Base-by-base conservation (phyloP, 2,797 vertebrate species). In the Trichosurus vulpecula region DNA sequence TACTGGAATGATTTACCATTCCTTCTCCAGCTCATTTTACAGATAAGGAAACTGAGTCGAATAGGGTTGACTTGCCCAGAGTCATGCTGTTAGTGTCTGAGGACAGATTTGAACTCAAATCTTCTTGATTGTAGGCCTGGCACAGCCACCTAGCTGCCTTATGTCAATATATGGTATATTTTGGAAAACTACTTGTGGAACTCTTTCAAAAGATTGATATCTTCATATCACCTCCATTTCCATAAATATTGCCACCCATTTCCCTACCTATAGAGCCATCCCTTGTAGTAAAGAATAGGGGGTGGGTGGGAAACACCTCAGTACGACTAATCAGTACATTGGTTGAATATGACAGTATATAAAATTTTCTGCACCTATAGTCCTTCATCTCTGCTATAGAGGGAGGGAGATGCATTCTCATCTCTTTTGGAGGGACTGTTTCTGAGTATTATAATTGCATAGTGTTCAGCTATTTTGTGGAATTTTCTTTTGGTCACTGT, bases 121-220 rank as follows among this genome's bases (percentile, higher is more conserved):
- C 30, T 35, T 61, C 19, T 81, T 81, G 66, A 81, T 41, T 10
- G 13, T 81, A 41, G n/a, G 19, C 6, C n/a, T 47, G n/a, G 66
- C 66, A 25, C 19, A 41, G 66, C 16, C 66, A 81, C 19, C n/a
- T 81, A 47, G n/a, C n/a, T 81, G n/a, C 19, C 19, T n/a, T 41
- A 22, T 74, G 41, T 81, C 91, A 94, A 94, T 90, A 92, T 54
- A 31, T 52, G 61, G 90, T 93, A 54, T 93, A 81, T 91, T 93
- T 96, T 95, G 74, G 74, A 27, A 87, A 51, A 87, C 22, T 5
- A 25, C 19, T 81, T 81, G 74, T 47, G 41, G 41, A 51, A 87
- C 41, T 87, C 74, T 81, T 74, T 74, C 19, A 25, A 87, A 81
- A 87, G 51, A 87, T 12, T 81, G 22, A 27, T 27, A 4, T 87